Evolutionary conservation across 64 coral and sea anemone genomes (phyloP), one percentile per base, ranked within the genome.

Genomic region (Actinia equina): DNA sequence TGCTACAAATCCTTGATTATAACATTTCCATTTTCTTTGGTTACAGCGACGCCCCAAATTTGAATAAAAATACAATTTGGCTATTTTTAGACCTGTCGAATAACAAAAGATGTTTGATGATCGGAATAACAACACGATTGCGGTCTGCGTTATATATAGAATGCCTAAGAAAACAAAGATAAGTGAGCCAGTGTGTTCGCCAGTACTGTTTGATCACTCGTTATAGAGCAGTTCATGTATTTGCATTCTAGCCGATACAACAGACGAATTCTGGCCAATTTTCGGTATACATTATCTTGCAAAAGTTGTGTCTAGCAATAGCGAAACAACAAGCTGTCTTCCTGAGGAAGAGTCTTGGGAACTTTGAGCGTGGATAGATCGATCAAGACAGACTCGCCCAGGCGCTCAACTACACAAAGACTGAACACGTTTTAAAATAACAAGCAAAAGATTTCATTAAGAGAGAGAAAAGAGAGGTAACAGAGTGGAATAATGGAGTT

Each of bases 131-230:
- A 37, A 37, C 78, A 81, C 78, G 44, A 44, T 52, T 81, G 78
- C 52, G 78, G 78, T 81, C 76, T 78, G 78, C 7, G 43, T 52
- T 81, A 81, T 81, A 81, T 81, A 81, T 81, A 81, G 78, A 22
- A 81, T 52, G 17, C 16, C 10, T 81, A 37, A 11, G 49, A 81
- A 81, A 81, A 81, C 78, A 81, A 81, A 81, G 78, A 81, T 81
- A 81, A 80, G 46, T 14, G 12, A 74, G 69, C n/a, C 22, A 65
- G 62, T 65, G 11, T 74, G 26, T 30, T 74, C 11, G 27, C 23
- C n/a, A 74, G 69, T 14, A n/a, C 25, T 74, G 26, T 41, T 74
- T 41, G 69, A 13, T 74, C 30, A 37, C 0, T 37, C 30, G 30
- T 37, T 74, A 41, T 74, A 41, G n/a, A 27, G 26, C 23, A 10